Base-by-base conservation (phyloP, 30 jellyfish, hydroid and myxozoan genomes). In the Pseudorhiza aurosa region DNA sequence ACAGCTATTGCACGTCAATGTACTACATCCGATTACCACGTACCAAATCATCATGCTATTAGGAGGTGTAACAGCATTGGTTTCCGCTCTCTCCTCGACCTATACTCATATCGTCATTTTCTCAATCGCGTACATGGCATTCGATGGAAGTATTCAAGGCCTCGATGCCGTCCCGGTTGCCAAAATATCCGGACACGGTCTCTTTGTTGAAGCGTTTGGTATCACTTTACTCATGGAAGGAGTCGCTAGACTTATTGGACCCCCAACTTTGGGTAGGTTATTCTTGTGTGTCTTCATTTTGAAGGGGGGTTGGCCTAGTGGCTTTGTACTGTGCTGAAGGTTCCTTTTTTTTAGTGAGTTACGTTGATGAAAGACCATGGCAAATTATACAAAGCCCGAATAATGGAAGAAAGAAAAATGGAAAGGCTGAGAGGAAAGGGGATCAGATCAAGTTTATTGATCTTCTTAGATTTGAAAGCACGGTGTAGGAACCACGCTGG, bases 121-220 rank as follows among this genome's bases (percentile, higher is more conserved):
- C 17, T 69, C 68, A 0, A 44, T 69, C 14, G 15, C 44, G 18
- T 69, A 69, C 55, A 69, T 69, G 83, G 55, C 56, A 30, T 69
- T 69, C 26, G 83, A 69, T 22, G 83, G 83, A 28, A 31, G 83
- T 8, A 50, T 50, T 14, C 69, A 44, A 3, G 83, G 83, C 29
- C 69, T 69, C 39, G 69, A 69, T 42, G 25, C 83, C 0, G 69
- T 69, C 46, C 46, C 69, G 8, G 69, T 50, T 2, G 8, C 63
- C 30, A 44, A 8, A 40, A 49, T 69, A 11, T 24, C 83, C 44
- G 69, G 69, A n/a, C n/a, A 19, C 4, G 55, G 26, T 1, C 10
- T 8, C n/a, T 69, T 69, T 24, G 55, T 43, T 1, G 69, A 69
- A 32, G 83, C 69, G 10, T 69, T n/a, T 27, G 83, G 68, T 8